phyloP scores from a whole-genome alignment of 2,113 vertebrate species.

The Phaetusa simplex region DNA sequence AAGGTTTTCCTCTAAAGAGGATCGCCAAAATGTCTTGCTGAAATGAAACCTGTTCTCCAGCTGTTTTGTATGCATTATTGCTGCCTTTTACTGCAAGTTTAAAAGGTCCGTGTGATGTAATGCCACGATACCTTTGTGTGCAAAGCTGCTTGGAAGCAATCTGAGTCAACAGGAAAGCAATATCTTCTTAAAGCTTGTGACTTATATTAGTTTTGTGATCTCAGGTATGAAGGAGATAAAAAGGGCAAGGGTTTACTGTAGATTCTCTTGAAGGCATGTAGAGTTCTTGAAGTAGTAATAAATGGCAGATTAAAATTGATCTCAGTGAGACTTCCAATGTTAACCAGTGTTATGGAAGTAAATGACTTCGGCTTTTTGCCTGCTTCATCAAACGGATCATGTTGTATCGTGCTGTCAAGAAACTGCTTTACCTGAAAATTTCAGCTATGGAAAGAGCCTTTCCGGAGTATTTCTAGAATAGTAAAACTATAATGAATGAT shows the following conservation, averaged over 20 bases:
- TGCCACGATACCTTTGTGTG: constrained; percentile 36
- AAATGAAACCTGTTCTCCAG: neutral
- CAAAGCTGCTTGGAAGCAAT: constrained; percentile 32
- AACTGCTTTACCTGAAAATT: neutral
- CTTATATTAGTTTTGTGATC: constrained; percentile 59
- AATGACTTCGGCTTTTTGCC: neutral
- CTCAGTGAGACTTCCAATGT: neutral
- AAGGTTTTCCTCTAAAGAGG: neutral
- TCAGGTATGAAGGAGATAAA: constrained; percentile 52
- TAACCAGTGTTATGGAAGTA: neutral
- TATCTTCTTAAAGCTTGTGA: constrained; percentile 46
- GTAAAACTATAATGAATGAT: neutral
- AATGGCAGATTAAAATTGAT: constrained; percentile 42
- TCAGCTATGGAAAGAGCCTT: neutral
- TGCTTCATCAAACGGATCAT: neutral
- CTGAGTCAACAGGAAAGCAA: constrained; percentile 40
- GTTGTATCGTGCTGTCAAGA: neutral
- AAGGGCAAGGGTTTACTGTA: constrained; percentile 52
- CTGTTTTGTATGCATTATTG: constrained; percentile 22
- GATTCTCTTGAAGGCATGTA: constrained; percentile 30
- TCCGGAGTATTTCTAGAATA: neutral
- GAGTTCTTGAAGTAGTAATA: constrained; percentile 48
- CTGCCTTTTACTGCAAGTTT: constrained; percentile 4
- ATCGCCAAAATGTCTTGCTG: neutral
- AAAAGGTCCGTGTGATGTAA: neutral